phyloP scores from a whole-genome alignment of 1,140 invertebrate species.

The Dreissena polymorpha region DNA sequence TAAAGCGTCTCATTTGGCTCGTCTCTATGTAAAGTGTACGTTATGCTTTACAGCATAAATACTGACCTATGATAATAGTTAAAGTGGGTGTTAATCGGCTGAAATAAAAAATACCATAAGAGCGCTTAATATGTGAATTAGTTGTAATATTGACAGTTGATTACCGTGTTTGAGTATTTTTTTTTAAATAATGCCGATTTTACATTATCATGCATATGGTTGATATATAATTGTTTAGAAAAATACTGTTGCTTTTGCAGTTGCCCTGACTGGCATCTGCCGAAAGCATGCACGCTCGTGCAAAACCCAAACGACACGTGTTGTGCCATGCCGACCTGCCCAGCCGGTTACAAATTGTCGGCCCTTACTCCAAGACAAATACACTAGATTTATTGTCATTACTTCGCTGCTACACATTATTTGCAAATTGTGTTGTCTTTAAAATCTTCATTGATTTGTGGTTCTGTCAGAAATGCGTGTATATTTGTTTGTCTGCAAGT shows the following conservation, averaged over 20 bases:
- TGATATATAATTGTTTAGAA: too few relatives aligned
- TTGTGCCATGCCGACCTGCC: slow-evolving; percentile 27
- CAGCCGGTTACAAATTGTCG: slow-evolving; percentile 5
- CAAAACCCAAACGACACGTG: background rate
- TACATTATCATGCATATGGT: background rate
- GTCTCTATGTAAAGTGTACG: background rate
- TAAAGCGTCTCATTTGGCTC: background rate
- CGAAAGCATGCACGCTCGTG: background rate
- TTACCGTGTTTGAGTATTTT: background rate
- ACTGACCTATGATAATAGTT: background rate
- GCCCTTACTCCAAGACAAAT: background rate
- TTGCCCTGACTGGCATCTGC: slow-evolving; percentile 30
- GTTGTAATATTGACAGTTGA: too few relatives aligned
- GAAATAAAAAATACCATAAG: background rate
- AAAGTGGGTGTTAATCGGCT: background rate
- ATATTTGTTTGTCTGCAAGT: too few relatives aligned
- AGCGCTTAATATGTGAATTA: background rate
- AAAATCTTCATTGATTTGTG: too few relatives aligned
- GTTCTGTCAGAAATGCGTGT: too few relatives aligned
- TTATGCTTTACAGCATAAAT: background rate
- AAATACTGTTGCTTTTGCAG: slow-evolving; percentile 16
- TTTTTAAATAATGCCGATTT: background rate
- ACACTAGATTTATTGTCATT: too few relatives aligned
- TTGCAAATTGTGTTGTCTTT: too few relatives aligned
- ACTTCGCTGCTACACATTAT: too few relatives aligned